Evolutionary conservation across 2,113 vertebrate genomes (phyloP).

Genomic region (Galemys pyrenaicus): DNA sequence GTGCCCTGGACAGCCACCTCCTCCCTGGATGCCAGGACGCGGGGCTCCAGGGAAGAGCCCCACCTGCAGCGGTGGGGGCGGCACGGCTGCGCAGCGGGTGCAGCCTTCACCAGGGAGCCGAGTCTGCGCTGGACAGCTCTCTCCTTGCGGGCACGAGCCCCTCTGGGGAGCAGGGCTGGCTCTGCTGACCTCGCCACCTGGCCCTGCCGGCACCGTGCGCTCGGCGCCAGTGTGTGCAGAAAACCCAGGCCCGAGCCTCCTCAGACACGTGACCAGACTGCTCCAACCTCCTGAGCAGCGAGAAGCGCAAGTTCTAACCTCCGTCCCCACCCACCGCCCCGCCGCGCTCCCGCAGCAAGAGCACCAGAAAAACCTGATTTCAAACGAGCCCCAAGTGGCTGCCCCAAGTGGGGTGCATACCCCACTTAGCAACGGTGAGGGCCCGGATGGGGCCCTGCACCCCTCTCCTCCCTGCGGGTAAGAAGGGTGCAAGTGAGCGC

Average conservation of each 20-base stretch:
- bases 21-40: too few relatives aligned
- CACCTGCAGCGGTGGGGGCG: too few relatives aligned
- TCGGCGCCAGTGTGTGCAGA: not conserved
- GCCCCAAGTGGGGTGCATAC: not conserved
- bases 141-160: too few relatives aligned
- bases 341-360: conserved; percentile 77
- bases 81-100: too few relatives aligned
- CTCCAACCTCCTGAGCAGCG: conserved; percentile 82
- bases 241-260: not conserved
- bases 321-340: too few relatives aligned
- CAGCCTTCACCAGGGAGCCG: too few relatives aligned
- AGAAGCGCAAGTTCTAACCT: conserved; percentile 74
- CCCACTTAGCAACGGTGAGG: accelerated
- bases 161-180: conserved; percentile 55
- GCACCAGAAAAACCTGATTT: conserved; percentile 71
- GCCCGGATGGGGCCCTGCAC: not conserved
- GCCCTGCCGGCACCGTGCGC: conserved; percentile 73
- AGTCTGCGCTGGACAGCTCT: too few relatives aligned
- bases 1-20: too few relatives aligned
- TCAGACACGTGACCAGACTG: conserved; percentile 80
- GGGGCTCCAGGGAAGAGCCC: too few relatives aligned
- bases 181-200: conserved; percentile 73
- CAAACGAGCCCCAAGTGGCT: not conserved
- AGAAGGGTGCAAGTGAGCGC: accelerated
- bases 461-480: not conserved